Conservation (phyloP, 2,113 vertebrate genomes). For the Anser cygnoides region DNA sequence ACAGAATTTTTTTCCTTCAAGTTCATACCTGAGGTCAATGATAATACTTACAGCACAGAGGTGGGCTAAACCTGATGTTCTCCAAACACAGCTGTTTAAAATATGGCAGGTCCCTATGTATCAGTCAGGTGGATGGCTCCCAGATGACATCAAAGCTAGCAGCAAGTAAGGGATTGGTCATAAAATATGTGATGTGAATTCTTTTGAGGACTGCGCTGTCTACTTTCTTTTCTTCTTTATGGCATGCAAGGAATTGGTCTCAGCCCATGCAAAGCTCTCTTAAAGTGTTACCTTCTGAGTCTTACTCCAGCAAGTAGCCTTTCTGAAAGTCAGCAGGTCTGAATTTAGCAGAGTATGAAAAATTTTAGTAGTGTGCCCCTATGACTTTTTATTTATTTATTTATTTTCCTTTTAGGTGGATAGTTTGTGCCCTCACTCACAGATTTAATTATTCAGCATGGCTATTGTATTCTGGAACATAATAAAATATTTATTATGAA, state of each 20-base stretch:
- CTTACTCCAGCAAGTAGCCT: neutral
- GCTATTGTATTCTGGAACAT: neutral
- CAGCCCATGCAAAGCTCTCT: neutral
- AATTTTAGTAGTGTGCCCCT: neutral
- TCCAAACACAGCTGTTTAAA: neutral
- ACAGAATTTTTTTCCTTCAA: neutral
- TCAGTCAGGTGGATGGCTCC: neutral
- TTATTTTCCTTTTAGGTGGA: neutral
- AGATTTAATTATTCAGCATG: neutral
- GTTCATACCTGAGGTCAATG: neutral
- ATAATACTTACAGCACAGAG: neutral
- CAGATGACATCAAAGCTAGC: neutral
- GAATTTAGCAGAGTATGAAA: neutral
- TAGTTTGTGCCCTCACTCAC: neutral
- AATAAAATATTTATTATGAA: neutral
- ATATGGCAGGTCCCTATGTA: neutral
- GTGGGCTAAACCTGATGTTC: neutral
- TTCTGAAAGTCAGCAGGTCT: neutral
- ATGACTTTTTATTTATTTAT: neutral
- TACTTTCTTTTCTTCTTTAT: neutral
- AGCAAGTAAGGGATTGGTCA: neutral
- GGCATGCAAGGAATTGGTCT: neutral
- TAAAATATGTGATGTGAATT: neutral
- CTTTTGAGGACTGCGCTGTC: neutral
- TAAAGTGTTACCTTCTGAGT: neutral